A percentile compares a stretch with the other conserved stretches of the same genome.
phyloP scores from a whole-genome alignment of 2,888 invertebrate genomes.

The Tachystola acroxantha region DNA sequence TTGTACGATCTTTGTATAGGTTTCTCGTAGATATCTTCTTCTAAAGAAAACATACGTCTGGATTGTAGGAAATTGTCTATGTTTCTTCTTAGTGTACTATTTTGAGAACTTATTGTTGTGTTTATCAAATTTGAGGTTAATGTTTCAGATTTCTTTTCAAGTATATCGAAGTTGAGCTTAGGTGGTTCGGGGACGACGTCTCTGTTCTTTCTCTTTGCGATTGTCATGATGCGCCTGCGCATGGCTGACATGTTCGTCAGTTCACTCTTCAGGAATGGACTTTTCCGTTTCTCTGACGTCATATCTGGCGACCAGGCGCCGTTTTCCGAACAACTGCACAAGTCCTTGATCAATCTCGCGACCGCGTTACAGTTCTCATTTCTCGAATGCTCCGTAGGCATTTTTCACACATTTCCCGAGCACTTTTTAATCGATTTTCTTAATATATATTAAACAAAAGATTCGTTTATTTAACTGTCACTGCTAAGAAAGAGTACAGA shows the following conservation, averaged over 20 bases:
- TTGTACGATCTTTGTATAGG: slow-evolving; percentile 51
- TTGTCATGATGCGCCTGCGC: slow-evolving; percentile 59
- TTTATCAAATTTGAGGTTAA: slow-evolving; percentile 59
- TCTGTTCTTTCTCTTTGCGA: slow-evolving; percentile 57
- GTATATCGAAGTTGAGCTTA: slow-evolving; percentile 36
- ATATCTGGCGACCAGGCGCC: slow-evolving; percentile 73
- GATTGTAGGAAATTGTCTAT: slow-evolving; percentile 63
- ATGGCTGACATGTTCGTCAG: slow-evolving; percentile 70
- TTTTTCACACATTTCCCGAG: slow-evolving; percentile 31
- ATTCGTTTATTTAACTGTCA: slow-evolving; percentile 58
- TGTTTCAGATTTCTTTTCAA: slow-evolving; percentile 47
- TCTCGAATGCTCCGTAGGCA: slow-evolving; percentile 55
- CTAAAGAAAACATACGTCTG: slow-evolving; percentile 56
- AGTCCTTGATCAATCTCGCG: slow-evolving; percentile 65
- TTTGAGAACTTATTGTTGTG: slow-evolving; percentile 59
- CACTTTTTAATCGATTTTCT: slow-evolving; percentile 9
- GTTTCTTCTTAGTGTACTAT: slow-evolving; percentile 57
- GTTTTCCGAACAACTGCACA: slow-evolving; percentile 72
- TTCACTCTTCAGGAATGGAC: slow-evolving; percentile 65
- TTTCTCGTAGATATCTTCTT: slow-evolving; percentile 67
- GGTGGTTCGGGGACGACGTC: slow-evolving; percentile 46
- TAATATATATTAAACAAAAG: too few relatives aligned
- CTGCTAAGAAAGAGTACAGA: slow-evolving; percentile 59
- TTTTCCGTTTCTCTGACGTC: slow-evolving; percentile 57
- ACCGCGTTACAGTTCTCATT: slow-evolving; percentile 66